A percentile compares a stretch with the other conserved stretches of the same genome.
Conservation (phyloP, 2,888 invertebrate genomes). For the Malacosoma neustria region DNA sequence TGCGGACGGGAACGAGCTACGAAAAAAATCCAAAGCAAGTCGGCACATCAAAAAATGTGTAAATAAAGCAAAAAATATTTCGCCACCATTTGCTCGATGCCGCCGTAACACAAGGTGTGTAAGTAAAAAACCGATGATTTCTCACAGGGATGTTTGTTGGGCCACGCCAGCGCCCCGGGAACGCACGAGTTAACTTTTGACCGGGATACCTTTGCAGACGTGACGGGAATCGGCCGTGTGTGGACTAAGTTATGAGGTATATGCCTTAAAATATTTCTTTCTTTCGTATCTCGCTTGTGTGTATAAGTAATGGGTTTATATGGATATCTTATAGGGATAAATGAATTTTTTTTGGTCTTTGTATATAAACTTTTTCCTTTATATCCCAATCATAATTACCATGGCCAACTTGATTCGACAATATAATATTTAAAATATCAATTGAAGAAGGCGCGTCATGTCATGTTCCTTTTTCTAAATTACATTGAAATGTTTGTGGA, state of each 20-base stretch:
- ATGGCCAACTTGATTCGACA: no score
- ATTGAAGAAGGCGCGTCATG: no score
- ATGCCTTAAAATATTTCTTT: not conserved
- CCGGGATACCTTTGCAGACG: slow-evolving; percentile 64
- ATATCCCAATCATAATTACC: no score
- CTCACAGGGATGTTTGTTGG: slow-evolving; percentile 64
- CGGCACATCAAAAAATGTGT: slow-evolving; percentile 9
- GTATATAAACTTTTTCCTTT: no score
- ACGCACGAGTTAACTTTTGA: slow-evolving; percentile 70
- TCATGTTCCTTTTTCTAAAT: no score
- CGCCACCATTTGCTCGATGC: slow-evolving; percentile 11
- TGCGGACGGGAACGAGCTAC: no score
- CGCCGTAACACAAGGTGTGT: slow-evolving; percentile 19
- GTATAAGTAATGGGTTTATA: no score
- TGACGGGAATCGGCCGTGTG: slow-evolving; percentile 46
- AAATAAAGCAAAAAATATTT: slow-evolving; percentile 21
- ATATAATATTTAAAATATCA: no score
- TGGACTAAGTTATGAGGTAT: slow-evolving; percentile 14
- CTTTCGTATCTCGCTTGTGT: no score
- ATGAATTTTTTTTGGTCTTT: no score
- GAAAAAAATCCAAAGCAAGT: not conserved
- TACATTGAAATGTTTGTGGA: no score
- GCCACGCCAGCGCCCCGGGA: slow-evolving; percentile 21
- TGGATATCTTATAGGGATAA: no score
- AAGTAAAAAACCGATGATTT: slow-evolving; percentile 62